A percentile compares a stretch with the other conserved stretches of the same genome.
phyloP scores from a whole-genome alignment of 2,113 vertebrate genomes.

The Sminthopsis crassicaudata region DNA sequence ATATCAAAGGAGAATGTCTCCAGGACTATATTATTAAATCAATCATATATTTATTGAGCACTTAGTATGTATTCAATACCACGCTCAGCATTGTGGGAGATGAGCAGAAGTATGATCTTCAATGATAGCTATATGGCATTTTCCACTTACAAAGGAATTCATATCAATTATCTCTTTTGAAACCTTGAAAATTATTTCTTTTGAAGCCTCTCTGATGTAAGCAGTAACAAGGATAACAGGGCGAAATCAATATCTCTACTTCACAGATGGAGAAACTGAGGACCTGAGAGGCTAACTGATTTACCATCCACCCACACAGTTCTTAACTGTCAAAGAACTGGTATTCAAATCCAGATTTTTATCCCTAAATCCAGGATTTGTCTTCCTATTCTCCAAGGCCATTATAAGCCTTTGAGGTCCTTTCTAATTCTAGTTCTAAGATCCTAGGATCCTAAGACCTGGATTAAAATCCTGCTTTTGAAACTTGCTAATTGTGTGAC shows the following conservation, averaged over 20 bases:
- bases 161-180: not conserved
- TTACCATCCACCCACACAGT: not conserved
- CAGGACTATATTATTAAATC: constrained; percentile 22
- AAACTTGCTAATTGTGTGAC: not conserved
- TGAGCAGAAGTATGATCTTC: not conserved
- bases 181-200: not conserved
- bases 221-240: not conserved
- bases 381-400: not conserved
- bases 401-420: not conserved
- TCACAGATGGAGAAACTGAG: not conserved
- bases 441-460: not conserved
- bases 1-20: constrained; percentile 19
- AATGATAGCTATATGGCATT: not conserved
- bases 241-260: not conserved
- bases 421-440: not conserved
- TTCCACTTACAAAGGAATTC: not conserved
- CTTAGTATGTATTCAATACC: not conserved
- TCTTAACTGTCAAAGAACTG: not conserved
- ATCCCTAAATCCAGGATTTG: not conserved
- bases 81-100: not conserved
- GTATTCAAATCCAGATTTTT: not conserved
- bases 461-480: not conserved
- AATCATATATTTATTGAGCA: constrained; percentile 49
- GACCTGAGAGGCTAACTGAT: not conserved
- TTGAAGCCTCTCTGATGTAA: not conserved